A percentile compares a stretch with the other conserved stretches of the same genome.
Conservation (phyloP, 2,797 vertebrate genomes). For the Parauchenoglanis ngamensis region DNA sequence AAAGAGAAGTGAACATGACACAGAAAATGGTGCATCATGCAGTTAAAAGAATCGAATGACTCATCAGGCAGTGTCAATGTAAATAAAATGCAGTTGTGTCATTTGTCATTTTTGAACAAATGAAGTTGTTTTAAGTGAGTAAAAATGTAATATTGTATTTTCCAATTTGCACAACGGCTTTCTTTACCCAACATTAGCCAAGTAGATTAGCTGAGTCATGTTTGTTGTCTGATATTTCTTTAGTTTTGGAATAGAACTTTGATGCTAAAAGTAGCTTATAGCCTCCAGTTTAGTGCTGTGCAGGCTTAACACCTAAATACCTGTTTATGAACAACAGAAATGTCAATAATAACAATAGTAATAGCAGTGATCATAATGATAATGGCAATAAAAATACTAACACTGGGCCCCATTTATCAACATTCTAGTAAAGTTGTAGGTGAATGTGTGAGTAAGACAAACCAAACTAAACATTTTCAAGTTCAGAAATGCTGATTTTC, state of each 20-base stretch:
- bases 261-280: background rate
- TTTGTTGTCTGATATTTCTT: background rate
- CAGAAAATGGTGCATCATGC: background rate
- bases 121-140: no score
- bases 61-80: background rate
- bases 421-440: background rate
- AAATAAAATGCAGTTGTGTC: background rate
- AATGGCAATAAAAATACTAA: background rate
- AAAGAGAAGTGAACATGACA: conserved; percentile 2
- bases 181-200: background rate
- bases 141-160: background rate
- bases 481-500: background rate
- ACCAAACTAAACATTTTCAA: background rate
- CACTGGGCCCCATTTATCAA: background rate
- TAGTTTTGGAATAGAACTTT: background rate
- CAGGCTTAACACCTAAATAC: background rate
- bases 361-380: background rate
- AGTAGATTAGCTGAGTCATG: background rate
- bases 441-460: background rate
- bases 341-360: background rate
- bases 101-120: no score
- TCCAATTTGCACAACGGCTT: background rate
- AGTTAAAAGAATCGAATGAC: background rate
- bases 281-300: background rate
- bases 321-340: background rate